These are phyloP conservation scores for Callipepla squamata DNA, from an alignment of 2,113 vertebrate species.

Conservation along the genomic window DNA sequence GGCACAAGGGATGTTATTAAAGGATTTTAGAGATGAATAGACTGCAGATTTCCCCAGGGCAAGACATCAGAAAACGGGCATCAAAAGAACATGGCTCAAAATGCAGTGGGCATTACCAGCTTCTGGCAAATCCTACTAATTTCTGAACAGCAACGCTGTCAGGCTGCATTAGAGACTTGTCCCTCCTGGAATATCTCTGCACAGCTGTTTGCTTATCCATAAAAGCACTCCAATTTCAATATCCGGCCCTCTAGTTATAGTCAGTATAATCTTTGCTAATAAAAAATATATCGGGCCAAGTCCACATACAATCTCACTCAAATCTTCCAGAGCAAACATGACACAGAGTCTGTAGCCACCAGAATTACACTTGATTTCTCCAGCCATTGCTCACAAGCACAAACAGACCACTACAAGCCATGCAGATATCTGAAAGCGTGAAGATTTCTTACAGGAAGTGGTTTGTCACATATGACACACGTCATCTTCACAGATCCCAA, in stretches of 20 bases:
- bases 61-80: slow-evolving; percentile 49
- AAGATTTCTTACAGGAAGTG: background rate
- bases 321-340: background rate
- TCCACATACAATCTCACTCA: background rate
- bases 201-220: background rate
- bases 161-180: background rate
- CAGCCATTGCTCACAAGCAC: background rate
- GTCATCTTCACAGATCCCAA: background rate
- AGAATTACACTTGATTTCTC: background rate
- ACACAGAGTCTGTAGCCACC: background rate
- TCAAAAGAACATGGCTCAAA: slow-evolving; percentile 49
- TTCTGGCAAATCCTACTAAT: slow-evolving; percentile 33
- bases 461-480: background rate
- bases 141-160: slow-evolving; percentile 10
- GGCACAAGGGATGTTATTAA: slow-evolving; percentile 48
- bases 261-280: background rate
- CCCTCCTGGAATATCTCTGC: background rate
- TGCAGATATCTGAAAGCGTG: background rate
- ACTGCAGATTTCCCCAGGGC: slow-evolving; percentile 21
- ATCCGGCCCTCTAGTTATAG: background rate
- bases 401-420: background rate
- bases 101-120: background rate
- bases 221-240: slow-evolving; percentile 7
- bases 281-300: background rate
- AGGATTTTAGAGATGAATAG: slow-evolving; percentile 46